phyloP scores from a whole-genome alignment of 2,113 vertebrate species.

The Psittacula cyanocephala region DNA sequence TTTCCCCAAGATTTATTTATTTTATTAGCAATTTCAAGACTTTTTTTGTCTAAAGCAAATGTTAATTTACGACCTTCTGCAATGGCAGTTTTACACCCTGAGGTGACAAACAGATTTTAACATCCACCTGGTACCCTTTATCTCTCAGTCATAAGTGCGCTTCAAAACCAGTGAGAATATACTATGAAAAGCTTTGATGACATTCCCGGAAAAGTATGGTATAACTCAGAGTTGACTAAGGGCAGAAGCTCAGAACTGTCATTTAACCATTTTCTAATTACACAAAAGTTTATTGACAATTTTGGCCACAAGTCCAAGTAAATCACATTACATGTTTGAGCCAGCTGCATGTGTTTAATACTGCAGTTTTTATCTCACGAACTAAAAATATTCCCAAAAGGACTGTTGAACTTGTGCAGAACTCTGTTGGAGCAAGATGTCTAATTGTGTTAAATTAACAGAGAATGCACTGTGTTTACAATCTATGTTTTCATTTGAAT shows the following conservation, averaged over 20 bases:
- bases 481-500: not conserved
- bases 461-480: not conserved
- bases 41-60: not conserved
- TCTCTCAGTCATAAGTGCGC: not conserved
- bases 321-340: not conserved
- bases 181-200: not conserved
- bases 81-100: not conserved
- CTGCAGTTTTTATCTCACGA: not conserved
- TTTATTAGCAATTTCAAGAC: not conserved
- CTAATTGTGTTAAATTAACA: not conserved
- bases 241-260: not conserved
- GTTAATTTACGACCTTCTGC: not conserved
- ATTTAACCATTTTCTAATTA: not conserved
- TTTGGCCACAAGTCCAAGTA: not conserved
- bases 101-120: not conserved
- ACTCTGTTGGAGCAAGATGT: not conserved
- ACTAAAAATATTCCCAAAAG: not conserved
- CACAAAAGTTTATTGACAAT: not conserved
- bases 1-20: not conserved
- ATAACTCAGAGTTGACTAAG: not conserved
- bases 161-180: not conserved
- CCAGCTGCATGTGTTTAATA: not conserved
- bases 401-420: not conserved
- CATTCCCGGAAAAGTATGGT: not conserved
- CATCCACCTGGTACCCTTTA: not conserved